A percentile compares a stretch with the other conserved stretches of the same genome.
These are phyloP conservation scores for Aricia artaxerxes DNA, from an alignment of 2,888 invertebrate species.

Conservation along the genomic window DNA sequence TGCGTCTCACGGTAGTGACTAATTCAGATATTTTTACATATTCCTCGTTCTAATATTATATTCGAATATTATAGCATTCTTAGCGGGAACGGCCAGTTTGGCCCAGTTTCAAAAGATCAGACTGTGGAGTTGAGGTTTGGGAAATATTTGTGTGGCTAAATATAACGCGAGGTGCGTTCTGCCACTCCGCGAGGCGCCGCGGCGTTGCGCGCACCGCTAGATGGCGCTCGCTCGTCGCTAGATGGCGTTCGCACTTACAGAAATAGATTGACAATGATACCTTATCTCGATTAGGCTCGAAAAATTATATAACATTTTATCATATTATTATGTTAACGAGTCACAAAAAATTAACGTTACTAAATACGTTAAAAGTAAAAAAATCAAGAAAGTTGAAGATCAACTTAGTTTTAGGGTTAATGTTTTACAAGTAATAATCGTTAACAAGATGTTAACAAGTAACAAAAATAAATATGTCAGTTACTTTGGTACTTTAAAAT, in stretches of 20 bases:
- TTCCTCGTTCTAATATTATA: constrained; percentile 74
- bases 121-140: constrained; percentile 73
- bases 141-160: constrained; percentile 77
- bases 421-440: background rate
- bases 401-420: background rate
- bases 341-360: background rate
- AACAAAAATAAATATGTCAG: background rate
- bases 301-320: constrained; percentile 32
- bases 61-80: constrained; percentile 79
- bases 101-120: constrained; percentile 79
- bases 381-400: background rate
- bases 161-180: constrained; percentile 56
- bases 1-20: constrained; percentile 68
- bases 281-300: constrained; percentile 35
- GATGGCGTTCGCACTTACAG: constrained; percentile 43
- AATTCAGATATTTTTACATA: constrained; percentile 74
- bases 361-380: background rate
- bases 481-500: background rate
- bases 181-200: constrained; percentile 43
- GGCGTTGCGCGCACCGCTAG: constrained; percentile 42
- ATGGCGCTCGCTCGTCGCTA: constrained; percentile 36
- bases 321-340: constrained; percentile 35
- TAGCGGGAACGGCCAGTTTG: constrained; percentile 74
- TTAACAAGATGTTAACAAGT: background rate
- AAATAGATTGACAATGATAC: constrained; percentile 58